These are phyloP conservation scores for Ammodytes dubius DNA, from an alignment of 2,113 vertebrate species.

Conservation along the genomic window DNA sequence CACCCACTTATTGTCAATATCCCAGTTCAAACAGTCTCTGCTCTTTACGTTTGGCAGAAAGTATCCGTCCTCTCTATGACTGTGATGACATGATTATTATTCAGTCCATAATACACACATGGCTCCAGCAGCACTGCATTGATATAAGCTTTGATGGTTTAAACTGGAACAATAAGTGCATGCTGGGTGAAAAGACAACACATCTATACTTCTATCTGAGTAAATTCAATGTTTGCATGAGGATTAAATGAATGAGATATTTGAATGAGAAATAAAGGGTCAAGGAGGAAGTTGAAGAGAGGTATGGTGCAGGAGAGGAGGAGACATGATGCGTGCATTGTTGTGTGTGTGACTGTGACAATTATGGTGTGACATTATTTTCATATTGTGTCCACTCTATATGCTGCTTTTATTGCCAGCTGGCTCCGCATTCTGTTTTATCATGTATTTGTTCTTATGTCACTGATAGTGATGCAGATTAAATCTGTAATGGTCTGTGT, in stretches of 20 bases:
- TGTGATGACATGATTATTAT: conserved; percentile 1
- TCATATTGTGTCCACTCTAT: too few species aligned
- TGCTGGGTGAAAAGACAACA: not conserved
- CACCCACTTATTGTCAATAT: not conserved
- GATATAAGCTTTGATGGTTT: conserved; percentile 12
- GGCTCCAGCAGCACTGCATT: not conserved
- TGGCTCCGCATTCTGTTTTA: not conserved
- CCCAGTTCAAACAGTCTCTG: conserved; percentile 1
- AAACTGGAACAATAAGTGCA: conserved; percentile 5
- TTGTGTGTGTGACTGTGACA: not conserved
- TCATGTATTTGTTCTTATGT: too few species aligned
- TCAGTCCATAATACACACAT: conserved; percentile 20
- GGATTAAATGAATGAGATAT: not conserved
- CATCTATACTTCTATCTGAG: not conserved
- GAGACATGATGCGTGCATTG: not conserved
- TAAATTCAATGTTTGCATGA: not conserved
- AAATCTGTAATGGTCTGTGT: not conserved
- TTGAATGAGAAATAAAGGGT: too few species aligned
- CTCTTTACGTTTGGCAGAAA: not conserved
- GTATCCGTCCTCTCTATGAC: not conserved
- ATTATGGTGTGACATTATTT: too few species aligned
- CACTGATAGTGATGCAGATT: not conserved
- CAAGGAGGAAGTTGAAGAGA: not conserved
- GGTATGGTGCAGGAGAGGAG: not conserved
- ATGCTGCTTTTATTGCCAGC: not conserved